Conservation (phyloP, 2,888 invertebrate genomes). For the Diaperis boleti region DNA sequence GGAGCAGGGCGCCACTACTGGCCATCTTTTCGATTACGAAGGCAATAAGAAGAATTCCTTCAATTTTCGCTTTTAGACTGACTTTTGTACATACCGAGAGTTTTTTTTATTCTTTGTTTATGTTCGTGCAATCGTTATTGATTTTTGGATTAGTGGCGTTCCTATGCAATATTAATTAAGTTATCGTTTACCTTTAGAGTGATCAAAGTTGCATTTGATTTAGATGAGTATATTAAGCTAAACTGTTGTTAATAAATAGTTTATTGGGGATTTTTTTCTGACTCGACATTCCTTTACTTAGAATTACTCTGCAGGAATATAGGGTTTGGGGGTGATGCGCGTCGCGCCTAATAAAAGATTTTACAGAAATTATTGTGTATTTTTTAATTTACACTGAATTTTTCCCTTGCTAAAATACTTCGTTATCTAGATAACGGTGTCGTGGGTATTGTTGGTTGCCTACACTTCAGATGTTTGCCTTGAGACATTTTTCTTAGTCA, state of each 20-base stretch:
- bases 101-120: not conserved
- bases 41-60: constrained; percentile 38
- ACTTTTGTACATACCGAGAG: constrained; percentile 9
- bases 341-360: too few relatives aligned
- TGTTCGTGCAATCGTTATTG: constrained; percentile 8
- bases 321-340: too few relatives aligned
- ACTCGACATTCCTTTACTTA: not conserved
- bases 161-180: constrained; percentile 10
- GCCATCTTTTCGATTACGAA: constrained; percentile 36
- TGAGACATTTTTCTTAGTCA: too few relatives aligned
- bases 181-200: not conserved
- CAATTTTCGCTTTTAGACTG: constrained; percentile 28
- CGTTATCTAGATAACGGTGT: too few relatives aligned
- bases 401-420: too few relatives aligned
- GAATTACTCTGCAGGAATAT: too few relatives aligned
- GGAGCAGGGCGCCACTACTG: constrained; percentile 11
- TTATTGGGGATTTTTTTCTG: not conserved
- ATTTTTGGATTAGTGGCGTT: constrained; percentile 7
- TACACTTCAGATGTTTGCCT: too few relatives aligned
- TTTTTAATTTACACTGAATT: too few relatives aligned
- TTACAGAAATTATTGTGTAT: too few relatives aligned
- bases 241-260: constrained; percentile 14
- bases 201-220: not conserved
- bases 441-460: too few relatives aligned
- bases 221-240: constrained; percentile 3